Evolutionary conservation across 2,797 vertebrate species (phyloP).

Genomic region (Aulostomus chinensis): DNA sequence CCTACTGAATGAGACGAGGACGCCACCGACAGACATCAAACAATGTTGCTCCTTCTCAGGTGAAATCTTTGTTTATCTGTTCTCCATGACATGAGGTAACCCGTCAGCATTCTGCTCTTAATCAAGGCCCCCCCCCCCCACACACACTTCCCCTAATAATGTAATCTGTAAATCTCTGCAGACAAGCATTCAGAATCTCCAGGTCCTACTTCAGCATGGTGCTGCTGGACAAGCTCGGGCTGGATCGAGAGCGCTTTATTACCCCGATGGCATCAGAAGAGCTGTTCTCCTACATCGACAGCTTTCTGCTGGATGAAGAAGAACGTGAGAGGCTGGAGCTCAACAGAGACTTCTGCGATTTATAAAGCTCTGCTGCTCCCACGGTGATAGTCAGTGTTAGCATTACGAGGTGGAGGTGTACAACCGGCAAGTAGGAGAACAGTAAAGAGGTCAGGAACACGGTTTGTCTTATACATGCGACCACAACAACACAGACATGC

Average conservation of each 20-base stretch:
- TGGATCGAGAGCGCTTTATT: constrained; percentile 91
- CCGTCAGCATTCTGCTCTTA: too few species aligned
- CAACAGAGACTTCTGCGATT: constrained; percentile 85
- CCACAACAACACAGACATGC: constrained; percentile 40
- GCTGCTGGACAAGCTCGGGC: constrained; percentile 88
- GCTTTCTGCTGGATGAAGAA: constrained; percentile 85
- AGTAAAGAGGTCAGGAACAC: constrained; percentile 1
- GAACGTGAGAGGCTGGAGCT: constrained; percentile 79
- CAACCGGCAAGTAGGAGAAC: constrained; percentile 20
- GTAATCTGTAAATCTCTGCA: constrained; percentile 45
- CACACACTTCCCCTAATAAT: not conserved
- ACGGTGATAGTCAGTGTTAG: constrained; percentile 35
- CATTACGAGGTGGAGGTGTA: constrained; percentile 10
- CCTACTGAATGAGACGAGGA: too few species aligned
- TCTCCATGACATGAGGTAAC: not conserved
- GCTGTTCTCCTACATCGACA: constrained; percentile 90
- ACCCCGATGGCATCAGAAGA: constrained; percentile 85
- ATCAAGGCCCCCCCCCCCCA: too few species aligned
- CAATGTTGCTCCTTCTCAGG: too few species aligned
- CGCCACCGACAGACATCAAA: too few species aligned
- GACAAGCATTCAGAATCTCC: constrained; percentile 87
- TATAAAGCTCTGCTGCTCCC: constrained; percentile 37
- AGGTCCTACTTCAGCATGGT: constrained; percentile 89
- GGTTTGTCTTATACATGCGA: constrained; percentile 43
- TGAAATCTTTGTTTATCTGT: too few species aligned